These are phyloP conservation scores for Adelognathus sp. DNA, from an alignment of 2,888 invertebrate genomes.

Conservation along the genomic window DNA sequence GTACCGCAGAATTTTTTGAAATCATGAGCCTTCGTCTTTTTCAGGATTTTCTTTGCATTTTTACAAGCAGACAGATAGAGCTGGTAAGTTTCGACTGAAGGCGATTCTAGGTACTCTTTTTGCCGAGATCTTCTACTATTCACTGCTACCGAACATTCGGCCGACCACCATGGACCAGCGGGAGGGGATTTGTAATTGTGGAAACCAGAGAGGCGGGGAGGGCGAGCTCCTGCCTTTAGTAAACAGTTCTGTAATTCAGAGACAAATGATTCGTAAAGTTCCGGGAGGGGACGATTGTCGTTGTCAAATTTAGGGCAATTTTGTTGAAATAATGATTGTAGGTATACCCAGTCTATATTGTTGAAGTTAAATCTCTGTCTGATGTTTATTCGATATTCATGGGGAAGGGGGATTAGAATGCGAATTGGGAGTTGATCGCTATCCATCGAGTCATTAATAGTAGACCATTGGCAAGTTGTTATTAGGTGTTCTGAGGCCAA, in stretches of 20 bases:
- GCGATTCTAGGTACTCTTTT: neutral
- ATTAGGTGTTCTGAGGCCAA: neutral
- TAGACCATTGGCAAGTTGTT: neutral
- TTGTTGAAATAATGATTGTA: neutral
- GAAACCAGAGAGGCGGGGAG: neutral
- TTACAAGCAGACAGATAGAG: neutral
- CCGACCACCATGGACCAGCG: conserved; percentile 2
- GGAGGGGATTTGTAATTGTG: neutral
- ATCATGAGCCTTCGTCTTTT: neutral
- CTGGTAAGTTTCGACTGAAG: neutral
- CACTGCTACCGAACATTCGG: neutral
- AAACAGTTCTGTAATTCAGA: neutral
- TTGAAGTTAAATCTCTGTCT: neutral
- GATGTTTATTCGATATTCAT: neutral
- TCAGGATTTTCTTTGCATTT: neutral
- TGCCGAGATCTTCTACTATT: neutral
- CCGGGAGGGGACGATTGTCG: neutral
- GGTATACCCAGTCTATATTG: neutral
- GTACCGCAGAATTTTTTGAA: conserved; percentile 2
- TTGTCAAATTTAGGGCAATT: too few relatives aligned
- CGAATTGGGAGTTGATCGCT: neutral
- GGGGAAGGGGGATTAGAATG: neutral
- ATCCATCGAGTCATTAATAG: neutral
- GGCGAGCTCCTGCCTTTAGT: neutral
- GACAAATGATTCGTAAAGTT: neutral